A percentile compares a stretch with the other conserved stretches of the same genome.
phyloP scores from a whole-genome alignment of 2,888 invertebrate species.

The Hyles lineata region DNA sequence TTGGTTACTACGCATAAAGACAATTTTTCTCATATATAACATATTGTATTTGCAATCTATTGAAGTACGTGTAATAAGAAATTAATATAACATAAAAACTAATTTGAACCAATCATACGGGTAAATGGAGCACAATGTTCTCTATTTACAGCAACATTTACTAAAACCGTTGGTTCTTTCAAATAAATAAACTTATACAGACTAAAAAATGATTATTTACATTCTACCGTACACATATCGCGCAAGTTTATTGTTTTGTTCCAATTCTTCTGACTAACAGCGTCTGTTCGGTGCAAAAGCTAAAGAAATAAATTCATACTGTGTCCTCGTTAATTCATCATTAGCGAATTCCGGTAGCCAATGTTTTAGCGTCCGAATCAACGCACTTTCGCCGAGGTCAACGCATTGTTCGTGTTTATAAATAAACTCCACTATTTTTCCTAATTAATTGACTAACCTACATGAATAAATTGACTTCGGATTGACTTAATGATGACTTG shows the following conservation, averaged over 20 bases:
- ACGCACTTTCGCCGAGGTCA: conserved; percentile 63
- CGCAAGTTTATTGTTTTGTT: conserved; percentile 12
- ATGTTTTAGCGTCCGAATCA: conserved; percentile 60
- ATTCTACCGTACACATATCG: background rate
- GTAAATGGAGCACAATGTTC: no score
- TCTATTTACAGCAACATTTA: no score
- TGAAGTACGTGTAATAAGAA: no score
- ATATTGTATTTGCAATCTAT: no score
- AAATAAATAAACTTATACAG: background rate
- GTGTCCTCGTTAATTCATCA: conserved; percentile 56
- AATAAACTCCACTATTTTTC: conserved; percentile 46
- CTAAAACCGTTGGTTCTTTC: background rate
- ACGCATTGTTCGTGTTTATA: conserved; percentile 64
- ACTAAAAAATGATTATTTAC: conserved; percentile 12
- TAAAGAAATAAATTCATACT: conserved; percentile 24
- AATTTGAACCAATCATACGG: no score
- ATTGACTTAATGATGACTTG: background rate
- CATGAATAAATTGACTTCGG: no score
- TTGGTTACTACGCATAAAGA: no score
- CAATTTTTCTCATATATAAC: no score
- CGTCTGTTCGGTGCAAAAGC: conserved; percentile 28
- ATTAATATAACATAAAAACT: no score
- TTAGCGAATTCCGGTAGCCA: conserved; percentile 67
- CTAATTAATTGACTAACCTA: conserved; percentile 19
- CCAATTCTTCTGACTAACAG: conserved; percentile 27